A percentile compares a stretch with the other conserved stretches of the same genome.
Conservation (phyloP, 2,888 invertebrate genomes). For the Anorthoa munda region DNA sequence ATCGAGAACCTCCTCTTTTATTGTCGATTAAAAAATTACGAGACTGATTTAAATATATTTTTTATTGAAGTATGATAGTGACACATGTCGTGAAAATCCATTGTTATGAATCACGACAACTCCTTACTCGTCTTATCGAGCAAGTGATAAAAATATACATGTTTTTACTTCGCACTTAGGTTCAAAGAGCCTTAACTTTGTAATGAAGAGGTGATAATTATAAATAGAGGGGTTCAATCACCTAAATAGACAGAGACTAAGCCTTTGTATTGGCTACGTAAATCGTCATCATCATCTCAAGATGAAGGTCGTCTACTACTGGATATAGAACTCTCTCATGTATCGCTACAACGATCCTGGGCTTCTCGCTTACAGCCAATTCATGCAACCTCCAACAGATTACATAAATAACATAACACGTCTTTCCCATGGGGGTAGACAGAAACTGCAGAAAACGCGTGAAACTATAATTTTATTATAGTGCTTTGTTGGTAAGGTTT, state of each 20-base stretch:
- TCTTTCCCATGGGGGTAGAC: too few species aligned
- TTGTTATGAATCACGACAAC: slow-evolving; percentile 59
- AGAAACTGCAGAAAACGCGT: too few species aligned
- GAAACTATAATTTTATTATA: too few species aligned
- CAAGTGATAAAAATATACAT: slow-evolving; percentile 62
- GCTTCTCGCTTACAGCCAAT: not conserved
- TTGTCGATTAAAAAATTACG: not conserved
- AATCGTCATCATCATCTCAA: not conserved
- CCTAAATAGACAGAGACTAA: slow-evolving; percentile 3
- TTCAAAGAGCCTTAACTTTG: slow-evolving; percentile 30
- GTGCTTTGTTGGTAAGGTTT: too few species aligned
- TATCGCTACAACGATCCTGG: not conserved
- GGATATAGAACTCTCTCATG: not conserved
- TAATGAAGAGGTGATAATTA: slow-evolving; percentile 6
- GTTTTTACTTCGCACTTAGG: slow-evolving; percentile 42
- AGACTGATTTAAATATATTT: not conserved
- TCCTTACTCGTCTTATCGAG: slow-evolving; percentile 59
- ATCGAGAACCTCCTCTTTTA: too few species aligned
- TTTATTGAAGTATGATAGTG: slow-evolving; percentile 15
- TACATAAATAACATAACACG: too few species aligned
- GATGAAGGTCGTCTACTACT: not conserved
- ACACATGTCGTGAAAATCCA: slow-evolving; percentile 6
- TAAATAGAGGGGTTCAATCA: slow-evolving; percentile 12
- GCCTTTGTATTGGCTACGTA: not conserved
- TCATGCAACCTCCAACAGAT: not conserved